Conservation (phyloP, 2,113 vertebrate genomes). For the Tachysurus vachellii region DNA sequence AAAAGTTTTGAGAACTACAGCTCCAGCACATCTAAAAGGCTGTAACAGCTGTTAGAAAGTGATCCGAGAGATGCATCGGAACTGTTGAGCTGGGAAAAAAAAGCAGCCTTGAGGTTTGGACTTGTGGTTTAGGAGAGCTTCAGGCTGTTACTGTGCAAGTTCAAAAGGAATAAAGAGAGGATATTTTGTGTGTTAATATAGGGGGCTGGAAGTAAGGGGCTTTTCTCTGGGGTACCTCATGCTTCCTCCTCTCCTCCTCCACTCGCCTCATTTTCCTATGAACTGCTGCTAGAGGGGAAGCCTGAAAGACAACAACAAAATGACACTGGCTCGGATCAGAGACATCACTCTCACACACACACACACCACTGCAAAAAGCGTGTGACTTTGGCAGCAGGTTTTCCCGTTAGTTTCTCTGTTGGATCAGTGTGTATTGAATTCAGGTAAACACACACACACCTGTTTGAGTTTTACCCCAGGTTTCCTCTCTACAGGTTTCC, state of each 20-base stretch:
- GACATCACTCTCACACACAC: slow-evolving; percentile 5
- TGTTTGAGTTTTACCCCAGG: slow-evolving; percentile 77
- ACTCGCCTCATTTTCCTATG: slow-evolving; percentile 82
- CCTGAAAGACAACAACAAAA: slow-evolving; percentile 78
- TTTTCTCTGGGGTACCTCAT: slow-evolving; percentile 80
- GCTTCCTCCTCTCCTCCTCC: slow-evolving; percentile 87
- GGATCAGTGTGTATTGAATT: not conserved
- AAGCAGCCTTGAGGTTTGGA: not conserved
- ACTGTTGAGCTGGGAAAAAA: not conserved
- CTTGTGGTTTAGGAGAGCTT: not conserved
- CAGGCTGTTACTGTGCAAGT: slow-evolving; percentile 41
- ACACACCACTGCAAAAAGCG: not conserved
- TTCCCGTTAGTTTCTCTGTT: not conserved
- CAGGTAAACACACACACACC: slow-evolving; percentile 74
- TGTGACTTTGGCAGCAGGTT: not conserved
- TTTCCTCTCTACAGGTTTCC: slow-evolving; percentile 82
- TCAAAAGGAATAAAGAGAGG: slow-evolving; percentile 63
- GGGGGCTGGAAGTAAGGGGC: slow-evolving; percentile 48
- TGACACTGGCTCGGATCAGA: slow-evolving; percentile 74
- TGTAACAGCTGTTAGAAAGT: not conserved
- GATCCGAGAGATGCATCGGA: not conserved
- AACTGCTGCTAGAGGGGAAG: slow-evolving; percentile 72
- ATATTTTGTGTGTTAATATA: slow-evolving; percentile 58
- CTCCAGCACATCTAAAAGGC: not conserved
- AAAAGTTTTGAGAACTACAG: not conserved